These are phyloP conservation scores for Eleutherodactylus coqui DNA, from an alignment of 2,797 vertebrate species.

Conservation along the genomic window DNA sequence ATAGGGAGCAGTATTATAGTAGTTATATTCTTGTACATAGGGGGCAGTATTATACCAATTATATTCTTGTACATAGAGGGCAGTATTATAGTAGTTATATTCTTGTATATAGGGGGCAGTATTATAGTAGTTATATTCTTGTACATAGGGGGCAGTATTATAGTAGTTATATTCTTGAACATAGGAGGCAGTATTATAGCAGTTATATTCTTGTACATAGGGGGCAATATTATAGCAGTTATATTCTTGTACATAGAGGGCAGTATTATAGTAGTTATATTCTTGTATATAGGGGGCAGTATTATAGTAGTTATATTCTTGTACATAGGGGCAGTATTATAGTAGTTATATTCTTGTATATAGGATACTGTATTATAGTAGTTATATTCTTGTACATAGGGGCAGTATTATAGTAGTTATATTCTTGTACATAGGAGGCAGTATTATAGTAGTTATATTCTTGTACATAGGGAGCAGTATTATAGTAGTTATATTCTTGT, in stretches of 20 bases:
- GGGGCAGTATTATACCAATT: too few relatives aligned
- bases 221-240: constrained; percentile 10
- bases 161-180: constrained; percentile 4
- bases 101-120: background rate
- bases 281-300: background rate
- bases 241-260: background rate
- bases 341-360: too few relatives aligned
- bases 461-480: background rate
- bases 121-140: constrained; percentile 3
- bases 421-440: background rate
- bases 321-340: background rate
- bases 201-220: background rate
- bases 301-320: constrained; percentile 1
- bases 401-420: background rate
- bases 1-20: too few relatives aligned
- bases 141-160: constrained; percentile 7
- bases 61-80: too few relatives aligned
- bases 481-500: constrained; percentile 16
- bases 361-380: too few relatives aligned
- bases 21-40: too few relatives aligned
- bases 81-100: constrained; percentile 16
- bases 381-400: too few relatives aligned
- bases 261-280: constrained; percentile 17
- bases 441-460: background rate
- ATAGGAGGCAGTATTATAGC: constrained; percentile 6